Conservation (phyloP, 1,140 invertebrate genomes). For the Ips nitidus region DNA sequence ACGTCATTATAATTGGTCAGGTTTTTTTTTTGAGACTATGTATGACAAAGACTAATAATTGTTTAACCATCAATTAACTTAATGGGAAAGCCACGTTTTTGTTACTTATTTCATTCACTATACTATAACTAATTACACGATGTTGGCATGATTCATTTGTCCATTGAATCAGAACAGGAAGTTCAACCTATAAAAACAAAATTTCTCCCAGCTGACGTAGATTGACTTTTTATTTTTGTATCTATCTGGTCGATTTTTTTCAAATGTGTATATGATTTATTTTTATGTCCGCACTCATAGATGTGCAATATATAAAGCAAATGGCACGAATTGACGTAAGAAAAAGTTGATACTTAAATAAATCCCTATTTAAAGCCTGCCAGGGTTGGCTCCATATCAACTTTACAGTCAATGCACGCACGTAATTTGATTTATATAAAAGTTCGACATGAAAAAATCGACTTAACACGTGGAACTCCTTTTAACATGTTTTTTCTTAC, state of each 20-base stretch:
- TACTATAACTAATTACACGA: neutral
- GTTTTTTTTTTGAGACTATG: neutral
- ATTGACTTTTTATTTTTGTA: neutral
- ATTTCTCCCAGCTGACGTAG: neutral
- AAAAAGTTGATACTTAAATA: conserved; percentile 8
- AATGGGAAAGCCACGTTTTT: neutral
- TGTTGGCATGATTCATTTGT: neutral
- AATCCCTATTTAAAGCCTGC: conserved; percentile 2
- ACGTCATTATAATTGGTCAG: neutral
- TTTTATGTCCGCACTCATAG: neutral
- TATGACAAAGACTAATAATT: neutral
- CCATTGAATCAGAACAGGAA: neutral
- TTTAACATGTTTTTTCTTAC: too few species aligned
- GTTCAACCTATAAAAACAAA: neutral
- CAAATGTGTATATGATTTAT: neutral
- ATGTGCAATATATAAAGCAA: conserved; percentile 3
- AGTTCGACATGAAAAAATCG: neutral
- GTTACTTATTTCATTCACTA: neutral
- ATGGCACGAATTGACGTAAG: conserved; percentile 9
- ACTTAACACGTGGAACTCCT: too few species aligned
- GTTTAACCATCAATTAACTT: neutral
- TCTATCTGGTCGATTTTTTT: neutral
- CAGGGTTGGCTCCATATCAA: conserved; percentile 3
- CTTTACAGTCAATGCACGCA: conserved; percentile 2
- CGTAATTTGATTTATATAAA: neutral